phyloP scores from a whole-genome alignment of 1,140 invertebrate genomes.

The Heliconius hermathena region DNA sequence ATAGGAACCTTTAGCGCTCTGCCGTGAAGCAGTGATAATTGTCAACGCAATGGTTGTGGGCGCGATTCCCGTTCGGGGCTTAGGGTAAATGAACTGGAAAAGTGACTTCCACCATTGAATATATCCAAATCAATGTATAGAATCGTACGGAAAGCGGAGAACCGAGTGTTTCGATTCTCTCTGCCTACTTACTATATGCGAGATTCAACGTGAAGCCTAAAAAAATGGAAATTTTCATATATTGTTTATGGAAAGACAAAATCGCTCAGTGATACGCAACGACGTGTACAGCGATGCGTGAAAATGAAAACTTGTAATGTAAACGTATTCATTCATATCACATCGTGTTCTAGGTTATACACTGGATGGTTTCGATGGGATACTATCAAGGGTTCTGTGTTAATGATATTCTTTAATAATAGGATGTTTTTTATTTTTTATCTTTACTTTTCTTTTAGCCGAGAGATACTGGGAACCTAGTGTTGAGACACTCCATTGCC shows the following conservation, averaged over 20 bases:
- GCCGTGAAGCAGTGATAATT: too few species aligned
- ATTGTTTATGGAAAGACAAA: not conserved
- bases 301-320: conserved; percentile 32
- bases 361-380: conserved; percentile 5
- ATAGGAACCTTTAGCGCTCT: too few species aligned
- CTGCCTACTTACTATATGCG: too few species aligned
- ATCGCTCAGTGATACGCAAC: not conserved
- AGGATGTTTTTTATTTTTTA: not conserved
- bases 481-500: not conserved
- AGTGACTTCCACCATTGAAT: too few species aligned
- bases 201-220: not conserved
- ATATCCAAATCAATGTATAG: too few species aligned
- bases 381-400: not conserved
- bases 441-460: not conserved
- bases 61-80: too few species aligned
- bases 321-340: conserved; percentile 28
- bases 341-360: conserved; percentile 12
- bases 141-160: not conserved
- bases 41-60: too few species aligned
- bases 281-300: conserved; percentile 28
- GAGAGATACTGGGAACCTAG: not conserved
- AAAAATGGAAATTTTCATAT: not conserved
- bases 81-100: too few species aligned
- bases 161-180: not conserved
- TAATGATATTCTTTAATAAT: not conserved